Conservation (phyloP, 2,888 invertebrate genomes). For the Branchellion lobata region DNA sequence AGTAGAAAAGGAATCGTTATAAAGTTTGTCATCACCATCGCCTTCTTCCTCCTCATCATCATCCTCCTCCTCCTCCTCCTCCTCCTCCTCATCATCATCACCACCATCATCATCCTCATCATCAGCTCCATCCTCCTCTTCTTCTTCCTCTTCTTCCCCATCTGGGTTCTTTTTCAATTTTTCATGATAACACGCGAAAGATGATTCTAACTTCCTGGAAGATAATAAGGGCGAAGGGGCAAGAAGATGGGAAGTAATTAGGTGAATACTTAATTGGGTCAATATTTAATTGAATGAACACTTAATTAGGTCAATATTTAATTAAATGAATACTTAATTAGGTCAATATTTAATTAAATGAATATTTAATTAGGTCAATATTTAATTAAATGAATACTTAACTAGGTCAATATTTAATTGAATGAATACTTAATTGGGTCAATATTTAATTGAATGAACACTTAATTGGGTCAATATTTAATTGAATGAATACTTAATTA, state of each 20-base stretch:
- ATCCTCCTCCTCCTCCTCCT: not conserved
- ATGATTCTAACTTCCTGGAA: too few species aligned
- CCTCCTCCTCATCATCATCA: not conserved
- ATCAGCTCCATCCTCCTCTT: slow-evolving; percentile 25
- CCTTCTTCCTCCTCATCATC: not conserved
- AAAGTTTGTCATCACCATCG: not conserved
- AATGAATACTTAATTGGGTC: not conserved
- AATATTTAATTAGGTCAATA: not conserved
- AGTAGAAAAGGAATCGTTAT: not conserved
- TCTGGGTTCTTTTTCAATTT: not conserved
- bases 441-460: not conserved
- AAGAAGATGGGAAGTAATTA: too few species aligned
- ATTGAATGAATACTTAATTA: not conserved
- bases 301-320: not conserved
- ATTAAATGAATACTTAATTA: not conserved
- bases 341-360: not conserved
- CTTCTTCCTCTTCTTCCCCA: not conserved
- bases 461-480: not conserved
- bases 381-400: not conserved
- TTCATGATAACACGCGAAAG: too few species aligned
- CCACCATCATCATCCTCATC: slow-evolving; percentile 7
- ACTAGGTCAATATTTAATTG: not conserved
- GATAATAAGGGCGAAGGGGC: too few species aligned
- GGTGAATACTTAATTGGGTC: not conserved
- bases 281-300: not conserved